Evolutionary conservation across 2,797 vertebrate species (phyloP).

Genomic region (Danio kyathit): DNA sequence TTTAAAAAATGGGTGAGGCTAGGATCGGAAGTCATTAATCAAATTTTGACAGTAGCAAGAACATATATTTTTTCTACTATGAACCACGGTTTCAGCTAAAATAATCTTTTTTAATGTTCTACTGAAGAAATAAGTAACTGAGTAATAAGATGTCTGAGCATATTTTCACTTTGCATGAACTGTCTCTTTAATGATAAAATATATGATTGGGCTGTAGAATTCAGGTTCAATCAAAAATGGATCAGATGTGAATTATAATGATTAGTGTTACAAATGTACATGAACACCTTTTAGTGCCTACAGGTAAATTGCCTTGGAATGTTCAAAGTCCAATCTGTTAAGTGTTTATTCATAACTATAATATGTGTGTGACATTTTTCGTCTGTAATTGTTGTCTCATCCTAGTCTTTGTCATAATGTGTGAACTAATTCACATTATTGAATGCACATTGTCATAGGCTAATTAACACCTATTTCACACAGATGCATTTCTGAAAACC

Average conservation of each 20-base stretch:
- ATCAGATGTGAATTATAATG: conserved; percentile 62
- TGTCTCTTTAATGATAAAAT: conserved; percentile 34
- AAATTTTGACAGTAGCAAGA: too few relatives aligned
- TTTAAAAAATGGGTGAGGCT: too few relatives aligned
- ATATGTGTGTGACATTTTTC: conserved; percentile 68
- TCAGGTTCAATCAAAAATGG: conserved; percentile 59
- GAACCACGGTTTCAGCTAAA: too few relatives aligned
- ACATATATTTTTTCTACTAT: too few relatives aligned
- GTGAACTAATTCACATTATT: conserved; percentile 21
- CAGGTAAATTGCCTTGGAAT: conserved; percentile 78
- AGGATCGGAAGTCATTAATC: too few relatives aligned
- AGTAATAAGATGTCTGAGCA: conserved; percentile 26
- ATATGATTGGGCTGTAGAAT: conserved; percentile 46
- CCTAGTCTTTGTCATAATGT: conserved; percentile 24
- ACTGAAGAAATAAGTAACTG: too few relatives aligned
- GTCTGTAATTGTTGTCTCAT: conserved; percentile 50
- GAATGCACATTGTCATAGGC: conserved; percentile 38
- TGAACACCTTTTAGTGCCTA: conserved; percentile 84
- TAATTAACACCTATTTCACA: conserved; percentile 14
- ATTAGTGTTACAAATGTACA: conserved; percentile 68
- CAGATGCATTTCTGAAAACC: too few relatives aligned
- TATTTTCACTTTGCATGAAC: conserved; percentile 66
- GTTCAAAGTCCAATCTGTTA: conserved; percentile 73
- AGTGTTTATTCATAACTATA: conserved; percentile 74
- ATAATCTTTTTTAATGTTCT: too few relatives aligned